Evolutionary conservation across 2,888 invertebrate genomes (phyloP).

Genomic region (Diarsia dahlii): DNA sequence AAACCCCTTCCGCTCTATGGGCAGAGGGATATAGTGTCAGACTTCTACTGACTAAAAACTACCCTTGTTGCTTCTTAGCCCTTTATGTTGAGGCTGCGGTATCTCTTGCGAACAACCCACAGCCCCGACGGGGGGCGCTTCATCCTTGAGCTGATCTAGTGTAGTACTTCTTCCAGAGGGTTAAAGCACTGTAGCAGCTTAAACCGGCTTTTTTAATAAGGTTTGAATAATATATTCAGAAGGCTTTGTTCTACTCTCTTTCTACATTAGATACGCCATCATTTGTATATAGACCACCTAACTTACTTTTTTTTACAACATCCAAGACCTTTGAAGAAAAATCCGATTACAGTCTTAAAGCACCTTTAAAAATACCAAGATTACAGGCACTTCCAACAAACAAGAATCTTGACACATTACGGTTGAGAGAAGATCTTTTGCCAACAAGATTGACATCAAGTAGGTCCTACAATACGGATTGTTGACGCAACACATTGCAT

Average conservation of each 20-base stretch:
- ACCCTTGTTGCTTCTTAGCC: too few relatives aligned
- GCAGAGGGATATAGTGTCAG: too few relatives aligned
- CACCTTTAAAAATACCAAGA: conserved; percentile 10
- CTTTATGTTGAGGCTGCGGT: too few relatives aligned
- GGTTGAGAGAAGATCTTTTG: conserved; percentile 23
- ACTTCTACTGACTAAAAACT: too few relatives aligned
- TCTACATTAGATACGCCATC: not conserved
- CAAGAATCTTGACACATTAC: conserved; percentile 13
- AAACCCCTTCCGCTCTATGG: too few relatives aligned
- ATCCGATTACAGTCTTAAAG: conserved; percentile 17
- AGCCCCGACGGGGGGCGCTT: too few relatives aligned
- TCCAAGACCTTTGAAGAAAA: conserved; percentile 16
- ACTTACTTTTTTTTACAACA: not conserved
- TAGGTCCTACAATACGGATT: conserved; percentile 23
- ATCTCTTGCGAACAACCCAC: too few relatives aligned
- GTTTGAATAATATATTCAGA: not conserved
- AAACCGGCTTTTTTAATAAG: too few relatives aligned
- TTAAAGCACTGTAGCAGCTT: too few relatives aligned
- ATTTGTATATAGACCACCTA: too few relatives aligned
- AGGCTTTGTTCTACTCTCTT: not conserved
- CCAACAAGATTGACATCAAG: conserved; percentile 42
- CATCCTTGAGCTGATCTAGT: too few relatives aligned
- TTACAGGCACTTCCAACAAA: conserved; percentile 5
- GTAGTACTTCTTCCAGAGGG: too few relatives aligned
- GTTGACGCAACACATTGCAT: conserved; percentile 40